phyloP scores from a whole-genome alignment of 2,113 vertebrate genomes.

The Gobius niger region DNA sequence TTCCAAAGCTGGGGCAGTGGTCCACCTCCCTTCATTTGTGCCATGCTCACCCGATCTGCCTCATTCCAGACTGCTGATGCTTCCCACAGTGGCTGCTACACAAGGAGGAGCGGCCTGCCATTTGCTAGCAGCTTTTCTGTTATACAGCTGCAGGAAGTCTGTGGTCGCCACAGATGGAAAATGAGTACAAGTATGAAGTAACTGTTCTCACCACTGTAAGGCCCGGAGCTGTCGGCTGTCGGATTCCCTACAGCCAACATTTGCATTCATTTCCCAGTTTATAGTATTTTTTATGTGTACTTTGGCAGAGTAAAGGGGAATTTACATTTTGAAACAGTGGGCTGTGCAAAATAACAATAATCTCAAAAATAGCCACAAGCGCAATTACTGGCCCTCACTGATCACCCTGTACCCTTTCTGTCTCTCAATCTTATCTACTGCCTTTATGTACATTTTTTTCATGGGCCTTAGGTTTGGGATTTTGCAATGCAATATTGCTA shows the following conservation, averaged over 20 bases:
- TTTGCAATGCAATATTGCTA: too few species aligned
- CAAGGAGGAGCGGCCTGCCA: conserved; percentile 48
- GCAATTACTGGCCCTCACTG: too few species aligned
- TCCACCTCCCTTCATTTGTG: conserved; percentile 9
- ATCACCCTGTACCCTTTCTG: too few species aligned
- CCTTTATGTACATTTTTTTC: too few species aligned
- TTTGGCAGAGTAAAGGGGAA: background rate
- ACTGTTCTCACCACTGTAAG: conserved; percentile 37
- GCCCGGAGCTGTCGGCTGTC: background rate
- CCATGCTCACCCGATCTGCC: conserved; percentile 15
- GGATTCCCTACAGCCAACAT: background rate
- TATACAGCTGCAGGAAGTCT: conserved; percentile 55
- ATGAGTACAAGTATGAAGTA: conserved; percentile 39
- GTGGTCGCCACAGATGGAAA: conserved; percentile 47
- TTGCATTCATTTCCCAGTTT: background rate
- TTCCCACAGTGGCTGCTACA: conserved; percentile 50
- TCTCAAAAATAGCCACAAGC: too few species aligned
- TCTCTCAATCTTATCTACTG: too few species aligned
- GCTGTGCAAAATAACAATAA: too few species aligned
- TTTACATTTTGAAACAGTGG: background rate
- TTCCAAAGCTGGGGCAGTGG: background rate
- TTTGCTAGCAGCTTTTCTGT: conserved; percentile 59
- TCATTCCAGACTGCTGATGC: conserved; percentile 52
- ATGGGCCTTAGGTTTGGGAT: too few species aligned
- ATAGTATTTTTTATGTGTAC: background rate